Evolutionary conservation across 1,140 invertebrate genomes (phyloP), one percentile per base, ranked within the genome.

Genomic region (Campoletis sonorensis): DNA sequence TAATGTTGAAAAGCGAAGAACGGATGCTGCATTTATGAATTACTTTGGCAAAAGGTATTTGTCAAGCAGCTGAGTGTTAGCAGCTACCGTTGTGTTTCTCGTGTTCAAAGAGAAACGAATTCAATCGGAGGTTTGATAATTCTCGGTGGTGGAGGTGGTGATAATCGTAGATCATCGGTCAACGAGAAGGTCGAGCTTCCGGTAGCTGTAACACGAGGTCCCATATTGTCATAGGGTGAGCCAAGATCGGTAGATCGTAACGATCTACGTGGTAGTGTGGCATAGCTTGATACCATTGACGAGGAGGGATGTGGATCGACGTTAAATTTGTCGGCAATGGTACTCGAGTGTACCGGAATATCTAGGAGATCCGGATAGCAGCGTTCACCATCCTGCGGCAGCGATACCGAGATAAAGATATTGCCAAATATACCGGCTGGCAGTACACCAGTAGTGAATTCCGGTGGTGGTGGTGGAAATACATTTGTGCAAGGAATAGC

Each of bases 151-250:
- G 92, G 92, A 21, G 91, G 93, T 18, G 92, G 93, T 37, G 93
- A 92, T 30, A 93, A 86, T 79, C 91, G 90, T 51, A 91, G 83
- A 45, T 92, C 89, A 85, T 96, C 96, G 40, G 95, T 95, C 81
- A 97, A 89, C 18, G 96, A 97, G 82, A 97, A 94, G 1, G 95
- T 96, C 15, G 96, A 97, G 79, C 94, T 94, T 40, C 97, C 97
- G 83, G 96, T 96, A 1, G 96, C 97, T 8, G 97, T 98, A 15
- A 97, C 96, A 85, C 97, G 93, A 33, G 96, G 96, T 0, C 97
- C 97, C 95, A 98, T 96, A 88, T 97, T 97, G 89, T 98, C 97
- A 89, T 98, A 98, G 90, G 90, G 92, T 84, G 91, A 90, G 82
- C 91, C 87, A 82, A 92, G 83, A 82, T 93, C 90, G 79, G 83